A percentile compares a stretch with the other conserved stretches of the same genome.
Conservation (phyloP, 2,113 vertebrate species). For the Electrona antarctica region DNA sequence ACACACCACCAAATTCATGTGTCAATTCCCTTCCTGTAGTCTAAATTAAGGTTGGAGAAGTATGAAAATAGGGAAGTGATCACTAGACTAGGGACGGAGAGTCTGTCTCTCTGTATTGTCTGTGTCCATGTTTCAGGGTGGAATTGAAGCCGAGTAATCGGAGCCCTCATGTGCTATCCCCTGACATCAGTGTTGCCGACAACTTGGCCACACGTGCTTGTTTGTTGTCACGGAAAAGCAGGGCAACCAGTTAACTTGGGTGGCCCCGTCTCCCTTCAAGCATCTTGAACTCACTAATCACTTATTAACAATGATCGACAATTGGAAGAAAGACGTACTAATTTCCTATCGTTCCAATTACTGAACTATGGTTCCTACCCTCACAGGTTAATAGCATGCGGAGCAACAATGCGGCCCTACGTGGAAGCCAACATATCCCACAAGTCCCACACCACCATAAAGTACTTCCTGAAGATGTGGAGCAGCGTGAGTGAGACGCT, state of each 20-base stretch:
- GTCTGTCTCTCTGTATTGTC: not conserved
- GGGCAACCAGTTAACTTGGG: not conserved
- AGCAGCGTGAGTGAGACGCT: conserved; percentile 98
- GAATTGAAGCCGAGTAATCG: conserved; percentile 13
- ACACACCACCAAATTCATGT: too few species aligned
- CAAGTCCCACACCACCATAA: conserved; percentile 98
- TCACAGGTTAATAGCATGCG: conserved; percentile 89
- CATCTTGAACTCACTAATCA: not conserved
- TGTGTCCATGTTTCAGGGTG: conserved; percentile 6
- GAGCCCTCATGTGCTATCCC: conserved; percentile 11
- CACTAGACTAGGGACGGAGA: conserved; percentile 5
- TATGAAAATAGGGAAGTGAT: conserved; percentile 42
- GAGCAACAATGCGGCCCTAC: conserved; percentile 93
- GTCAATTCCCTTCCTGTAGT: conserved; percentile 16
- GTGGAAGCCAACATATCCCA: conserved; percentile 99
- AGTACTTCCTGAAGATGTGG: conserved; percentile 99
- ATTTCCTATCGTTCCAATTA: not conserved
- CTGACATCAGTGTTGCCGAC: not conserved
- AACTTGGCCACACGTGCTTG: too few species aligned
- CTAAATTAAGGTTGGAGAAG: too few species aligned
- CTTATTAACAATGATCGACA: not conserved
- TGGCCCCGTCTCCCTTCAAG: not conserved
- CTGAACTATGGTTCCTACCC: conserved; percentile 1
- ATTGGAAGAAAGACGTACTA: not conserved
- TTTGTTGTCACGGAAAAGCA: not conserved